Percentiles rank a stretch among this genome's conserved stretches.
Conservation (phyloP, 1,140 invertebrate species). For the Eupristina koningsbergeri region DNA sequence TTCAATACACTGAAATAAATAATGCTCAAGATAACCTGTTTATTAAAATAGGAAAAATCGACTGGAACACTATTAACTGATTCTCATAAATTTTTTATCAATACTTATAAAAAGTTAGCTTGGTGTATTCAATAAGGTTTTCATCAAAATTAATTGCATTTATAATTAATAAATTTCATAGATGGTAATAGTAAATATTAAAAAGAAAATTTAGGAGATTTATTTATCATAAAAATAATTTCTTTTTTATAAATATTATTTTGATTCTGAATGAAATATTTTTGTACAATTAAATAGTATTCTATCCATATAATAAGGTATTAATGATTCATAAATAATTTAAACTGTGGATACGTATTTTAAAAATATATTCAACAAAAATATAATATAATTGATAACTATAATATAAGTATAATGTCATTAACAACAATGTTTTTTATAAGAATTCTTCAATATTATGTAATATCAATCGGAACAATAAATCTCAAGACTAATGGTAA, state of each 20-base stretch:
- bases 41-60: neutral
- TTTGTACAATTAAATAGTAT: no score
- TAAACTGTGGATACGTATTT: no score
- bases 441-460: neutral
- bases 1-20: neutral
- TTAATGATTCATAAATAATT: no score
- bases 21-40: neutral
- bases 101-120: neutral
- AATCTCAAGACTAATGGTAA: neutral
- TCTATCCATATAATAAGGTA: neutral
- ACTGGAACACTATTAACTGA: constrained; percentile 1
- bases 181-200: neutral
- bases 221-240: neutral
- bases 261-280: no score
- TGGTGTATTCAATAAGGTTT: neutral
- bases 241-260: neutral
- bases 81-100: neutral
- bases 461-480: neutral
- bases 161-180: neutral
- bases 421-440: no score
- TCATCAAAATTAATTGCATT: neutral
- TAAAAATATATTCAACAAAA: no score
- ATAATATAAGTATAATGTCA: no score
- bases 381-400: no score
- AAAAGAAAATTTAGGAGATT: neutral